Evolutionary conservation across 2,797 vertebrate genomes (phyloP).

Genomic region (Ambastaia sidthimunki): DNA sequence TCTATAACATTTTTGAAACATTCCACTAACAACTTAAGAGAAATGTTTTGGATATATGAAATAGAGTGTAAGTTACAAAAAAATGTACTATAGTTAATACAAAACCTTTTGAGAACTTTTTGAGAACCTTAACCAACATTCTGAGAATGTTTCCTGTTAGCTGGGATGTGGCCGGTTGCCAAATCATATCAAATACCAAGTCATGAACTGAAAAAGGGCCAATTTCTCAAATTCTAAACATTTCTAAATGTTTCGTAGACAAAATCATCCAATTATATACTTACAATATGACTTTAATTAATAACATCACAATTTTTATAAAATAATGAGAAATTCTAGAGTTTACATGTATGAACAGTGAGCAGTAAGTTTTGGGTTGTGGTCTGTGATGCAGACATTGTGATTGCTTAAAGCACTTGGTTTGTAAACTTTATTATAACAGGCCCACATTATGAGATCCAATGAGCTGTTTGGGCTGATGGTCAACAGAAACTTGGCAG

Average conservation of each 20-base stretch:
- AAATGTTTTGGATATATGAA: too few relatives aligned
- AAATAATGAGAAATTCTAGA: not conserved
- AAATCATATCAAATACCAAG: not conserved
- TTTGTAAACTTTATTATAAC: conserved; percentile 58
- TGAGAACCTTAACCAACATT: too few relatives aligned
- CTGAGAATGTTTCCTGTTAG: too few relatives aligned
- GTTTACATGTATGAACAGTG: not conserved
- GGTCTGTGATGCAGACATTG: conserved; percentile 23
- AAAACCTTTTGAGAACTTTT: too few relatives aligned
- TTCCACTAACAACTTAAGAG: too few relatives aligned
- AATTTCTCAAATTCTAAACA: not conserved
- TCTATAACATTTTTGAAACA: too few relatives aligned
- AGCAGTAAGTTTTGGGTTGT: conserved; percentile 1
- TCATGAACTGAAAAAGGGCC: not conserved
- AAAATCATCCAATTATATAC: not conserved
- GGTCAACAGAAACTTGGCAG: conserved; percentile 61
- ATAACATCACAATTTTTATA: not conserved
- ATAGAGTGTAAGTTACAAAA: too few relatives aligned
- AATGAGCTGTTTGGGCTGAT: conserved; percentile 59
- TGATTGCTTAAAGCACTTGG: conserved; percentile 47
- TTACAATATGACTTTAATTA: not conserved
- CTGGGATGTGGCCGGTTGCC: too few relatives aligned
- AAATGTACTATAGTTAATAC: too few relatives aligned
- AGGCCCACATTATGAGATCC: conserved; percentile 57
- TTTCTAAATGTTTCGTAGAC: not conserved